phyloP scores from a whole-genome alignment of 2,888 invertebrate species.

The Calameuta filiformis region DNA sequence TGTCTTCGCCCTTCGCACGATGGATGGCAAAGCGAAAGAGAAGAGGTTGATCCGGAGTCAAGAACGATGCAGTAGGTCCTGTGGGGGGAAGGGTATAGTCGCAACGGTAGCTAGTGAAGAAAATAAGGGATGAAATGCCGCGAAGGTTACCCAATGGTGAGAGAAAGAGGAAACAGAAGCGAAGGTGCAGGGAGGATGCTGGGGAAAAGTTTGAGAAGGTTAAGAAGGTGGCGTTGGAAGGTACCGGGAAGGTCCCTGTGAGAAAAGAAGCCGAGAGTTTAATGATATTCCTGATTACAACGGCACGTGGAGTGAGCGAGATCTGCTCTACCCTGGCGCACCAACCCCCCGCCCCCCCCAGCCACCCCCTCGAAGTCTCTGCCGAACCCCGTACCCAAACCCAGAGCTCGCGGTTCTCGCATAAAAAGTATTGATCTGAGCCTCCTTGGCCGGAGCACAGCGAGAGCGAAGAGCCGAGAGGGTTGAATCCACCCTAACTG shows the following conservation, averaged over 20 bases:
- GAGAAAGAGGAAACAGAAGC: neutral
- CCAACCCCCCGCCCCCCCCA: slow-evolving; percentile 13
- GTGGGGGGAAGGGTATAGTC: too few relatives aligned
- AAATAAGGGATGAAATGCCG: too few relatives aligned
- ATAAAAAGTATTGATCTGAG: slow-evolving; percentile 65
- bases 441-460: slow-evolving; percentile 44
- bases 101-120: too few relatives aligned
- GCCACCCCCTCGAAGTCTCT: slow-evolving; percentile 3
- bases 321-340: neutral
- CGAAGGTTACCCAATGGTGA: neutral
- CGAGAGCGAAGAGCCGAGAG: slow-evolving; percentile 51
- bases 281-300: slow-evolving; percentile 66
- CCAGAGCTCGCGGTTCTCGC: slow-evolving; percentile 47
- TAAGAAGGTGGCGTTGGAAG: slow-evolving; percentile 21
- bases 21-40: too few relatives aligned
- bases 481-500: slow-evolving; percentile 64
- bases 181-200: too few relatives aligned
- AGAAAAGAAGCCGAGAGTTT: slow-evolving; percentile 61
- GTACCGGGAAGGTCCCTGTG: slow-evolving; percentile 24
- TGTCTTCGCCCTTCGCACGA: too few relatives aligned
- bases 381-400: neutral
- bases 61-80: too few relatives aligned
- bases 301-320: slow-evolving; percentile 56
- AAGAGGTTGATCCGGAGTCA: too few relatives aligned
- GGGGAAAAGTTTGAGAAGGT: neutral